Base-by-base conservation (phyloP, 1,140 invertebrate genomes). In the Anastatus disparis region DNA sequence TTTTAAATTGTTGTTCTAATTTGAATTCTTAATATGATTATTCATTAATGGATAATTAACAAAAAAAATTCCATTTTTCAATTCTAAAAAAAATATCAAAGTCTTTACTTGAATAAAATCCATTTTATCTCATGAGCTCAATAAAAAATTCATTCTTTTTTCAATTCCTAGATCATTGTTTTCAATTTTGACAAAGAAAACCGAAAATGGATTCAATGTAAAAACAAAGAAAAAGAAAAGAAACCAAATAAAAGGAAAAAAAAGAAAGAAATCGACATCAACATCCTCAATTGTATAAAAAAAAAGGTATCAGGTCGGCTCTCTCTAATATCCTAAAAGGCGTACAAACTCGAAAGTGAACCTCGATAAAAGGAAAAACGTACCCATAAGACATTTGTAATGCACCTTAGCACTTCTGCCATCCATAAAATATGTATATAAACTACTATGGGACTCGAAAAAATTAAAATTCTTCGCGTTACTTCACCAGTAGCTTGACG, bases 381-480 rank as follows among this genome's bases (percentile, higher is more conserved):
- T 29, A 46, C 44, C 9, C 48, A 35, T 10, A 35, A 35, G 24
- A 46, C 59, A 76, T 74, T 81, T 82, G 73, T 75, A 73, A 81
- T 81, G 77, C 80, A 81, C 67, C 69, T 44, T 71, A 48, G 50
- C 58, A 48, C 31, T 63, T 35, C 46, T 62, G 0, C 7, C n/a
- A n/a, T n/a, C n/a, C n/a, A n/a, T n/a, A n/a, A n/a, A n/a, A n/a
- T n/a, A n/a, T n/a, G n/a, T n/a, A n/a, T n/a, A n/a, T n/a, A n/a
- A n/a, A n/a, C n/a, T n/a, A n/a, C n/a, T n/a, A n/a, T n/a, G n/a
- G n/a, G n/a, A n/a, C n/a, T n/a, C n/a, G 2, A 22, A 55, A 58
- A 38, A 80, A 84, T 86, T 85, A 79, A 85, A 81, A 86, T 86
- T 85, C 84, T 46, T n/a, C n/a, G n/a, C n/a, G n/a, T n/a, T n/a